Conservation (phyloP, 2,113 vertebrate genomes). For the Pleuronectes platessa region DNA sequence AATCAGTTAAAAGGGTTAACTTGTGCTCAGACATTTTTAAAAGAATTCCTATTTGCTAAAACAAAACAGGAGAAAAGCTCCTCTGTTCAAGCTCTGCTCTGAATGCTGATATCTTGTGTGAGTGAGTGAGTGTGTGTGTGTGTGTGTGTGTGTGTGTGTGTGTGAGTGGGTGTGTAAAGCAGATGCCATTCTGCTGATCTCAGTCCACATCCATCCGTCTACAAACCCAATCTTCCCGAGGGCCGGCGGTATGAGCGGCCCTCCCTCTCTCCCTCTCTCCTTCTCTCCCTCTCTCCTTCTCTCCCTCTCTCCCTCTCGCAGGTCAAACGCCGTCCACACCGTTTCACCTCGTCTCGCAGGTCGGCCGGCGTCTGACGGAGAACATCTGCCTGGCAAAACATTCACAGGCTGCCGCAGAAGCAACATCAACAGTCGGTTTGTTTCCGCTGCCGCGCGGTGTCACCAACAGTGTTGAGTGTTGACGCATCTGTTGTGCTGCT, state of each 20-base stretch:
- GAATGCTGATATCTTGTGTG: constrained; percentile 49
- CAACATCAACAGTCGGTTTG: constrained; percentile 41
- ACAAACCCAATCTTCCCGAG: constrained; percentile 47
- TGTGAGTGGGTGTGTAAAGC: constrained; percentile 57
- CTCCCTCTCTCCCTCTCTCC: neutral
- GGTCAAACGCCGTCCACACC: constrained; percentile 45
- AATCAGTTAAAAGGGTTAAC: neutral
- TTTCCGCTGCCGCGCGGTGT: constrained; percentile 39
- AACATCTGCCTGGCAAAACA: constrained; percentile 74
- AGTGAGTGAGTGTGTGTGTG: constrained; percentile 22
- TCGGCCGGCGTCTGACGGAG: constrained; percentile 52
- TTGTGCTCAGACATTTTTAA: neutral
- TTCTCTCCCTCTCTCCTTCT: neutral
- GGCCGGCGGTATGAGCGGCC: constrained; percentile 1
- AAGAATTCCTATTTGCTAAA: neutral
- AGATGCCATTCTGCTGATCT: constrained; percentile 75
- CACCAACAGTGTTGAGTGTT: constrained; percentile 49
- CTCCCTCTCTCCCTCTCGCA: neutral
- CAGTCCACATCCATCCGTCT: constrained; percentile 65
- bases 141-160: constrained; percentile 28
- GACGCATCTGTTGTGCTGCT: constrained; percentile 44
- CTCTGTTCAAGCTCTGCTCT: constrained; percentile 45
- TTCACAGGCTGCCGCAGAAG: constrained; percentile 62
- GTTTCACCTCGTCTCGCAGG: constrained; percentile 54
- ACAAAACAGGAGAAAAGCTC: constrained; percentile 38